phyloP scores from a whole-genome alignment of 1,140 invertebrate genomes.

The Radopholus similis region DNA sequence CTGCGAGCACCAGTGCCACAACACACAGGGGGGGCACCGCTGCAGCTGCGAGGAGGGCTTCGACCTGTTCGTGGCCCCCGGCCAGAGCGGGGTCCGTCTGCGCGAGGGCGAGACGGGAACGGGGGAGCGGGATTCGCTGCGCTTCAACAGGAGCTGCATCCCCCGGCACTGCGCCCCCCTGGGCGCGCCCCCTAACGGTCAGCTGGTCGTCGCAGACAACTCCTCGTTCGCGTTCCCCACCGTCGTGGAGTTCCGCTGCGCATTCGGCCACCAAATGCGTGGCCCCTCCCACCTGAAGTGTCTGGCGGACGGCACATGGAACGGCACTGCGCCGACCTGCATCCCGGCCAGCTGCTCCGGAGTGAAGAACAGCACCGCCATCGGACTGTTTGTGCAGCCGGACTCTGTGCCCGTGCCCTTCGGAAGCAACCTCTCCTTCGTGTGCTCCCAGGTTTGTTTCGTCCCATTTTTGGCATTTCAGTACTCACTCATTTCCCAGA shows the following conservation, averaged over 20 bases:
- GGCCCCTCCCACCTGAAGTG: slow-evolving; percentile 79
- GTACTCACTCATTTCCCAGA: too few species aligned
- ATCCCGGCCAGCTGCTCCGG: slow-evolving; percentile 54
- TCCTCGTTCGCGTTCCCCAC: slow-evolving; percentile 78
- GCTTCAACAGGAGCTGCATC: slow-evolving; percentile 77
- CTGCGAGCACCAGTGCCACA: slow-evolving; percentile 69
- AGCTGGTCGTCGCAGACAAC: slow-evolving; percentile 68
- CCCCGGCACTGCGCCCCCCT: slow-evolving; percentile 71
- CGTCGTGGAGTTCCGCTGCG: slow-evolving; percentile 82
- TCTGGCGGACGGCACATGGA: slow-evolving; percentile 81
- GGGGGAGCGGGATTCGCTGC: slow-evolving; percentile 79
- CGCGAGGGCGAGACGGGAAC: slow-evolving; percentile 78
- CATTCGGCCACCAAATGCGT: slow-evolving; percentile 77
- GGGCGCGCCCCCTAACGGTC: slow-evolving; percentile 79
- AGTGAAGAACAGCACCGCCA: slow-evolving; percentile 44
- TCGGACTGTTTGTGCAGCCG: slow-evolving; percentile 53
- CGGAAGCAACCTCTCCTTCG: slow-evolving; percentile 52
- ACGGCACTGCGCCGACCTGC: slow-evolving; percentile 84
- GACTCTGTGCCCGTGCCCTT: slow-evolving; percentile 43
- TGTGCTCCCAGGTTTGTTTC: too few species aligned
- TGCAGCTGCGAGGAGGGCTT: slow-evolving; percentile 86
- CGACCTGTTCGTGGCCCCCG: slow-evolving; percentile 81
- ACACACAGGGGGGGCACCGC: slow-evolving; percentile 74
- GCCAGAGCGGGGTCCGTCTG: slow-evolving; percentile 81
- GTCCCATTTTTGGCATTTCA: too few species aligned